A percentile compares a stretch with the other conserved stretches of the same genome.
Conservation (phyloP, 2,797 vertebrate species). For the Thamnophis elegans region DNA sequence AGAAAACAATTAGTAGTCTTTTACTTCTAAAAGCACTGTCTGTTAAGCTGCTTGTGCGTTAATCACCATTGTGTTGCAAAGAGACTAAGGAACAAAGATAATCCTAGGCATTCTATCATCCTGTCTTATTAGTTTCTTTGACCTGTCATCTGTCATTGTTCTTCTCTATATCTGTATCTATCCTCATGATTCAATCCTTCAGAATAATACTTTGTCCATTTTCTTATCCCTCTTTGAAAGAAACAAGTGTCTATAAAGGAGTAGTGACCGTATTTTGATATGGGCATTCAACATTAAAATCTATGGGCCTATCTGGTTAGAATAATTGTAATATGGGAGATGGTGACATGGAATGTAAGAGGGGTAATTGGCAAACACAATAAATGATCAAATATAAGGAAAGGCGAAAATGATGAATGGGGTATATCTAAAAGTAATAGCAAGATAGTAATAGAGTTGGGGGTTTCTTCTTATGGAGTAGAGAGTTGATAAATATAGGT, state of each 20-base stretch:
- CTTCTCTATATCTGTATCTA: neutral
- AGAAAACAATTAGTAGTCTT: constrained; percentile 68
- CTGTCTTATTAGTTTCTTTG: neutral
- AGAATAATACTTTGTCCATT: neutral
- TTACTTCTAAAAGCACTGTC: constrained; percentile 58
- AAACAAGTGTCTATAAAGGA: neutral
- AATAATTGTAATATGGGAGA: neutral
- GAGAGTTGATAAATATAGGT: neutral
- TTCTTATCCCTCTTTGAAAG: neutral
- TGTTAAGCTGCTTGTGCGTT: constrained; percentile 59
- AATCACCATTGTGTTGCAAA: constrained; percentile 52
- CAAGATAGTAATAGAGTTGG: neutral
- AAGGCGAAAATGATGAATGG: neutral
- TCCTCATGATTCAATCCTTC: neutral
- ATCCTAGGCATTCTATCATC: neutral
- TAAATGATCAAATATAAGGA: neutral
- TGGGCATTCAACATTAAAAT: neutral
- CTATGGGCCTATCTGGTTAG: neutral
- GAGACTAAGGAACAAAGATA: constrained; percentile 5
- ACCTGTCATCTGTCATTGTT: neutral
- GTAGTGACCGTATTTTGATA: no score
- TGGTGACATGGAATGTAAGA: neutral
- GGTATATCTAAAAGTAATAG: neutral
- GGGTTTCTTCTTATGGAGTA: neutral
- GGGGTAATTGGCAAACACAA: neutral